Evolutionary conservation across 2,113 vertebrate genomes (phyloP).

Genomic region (Callospermophilus lateralis): DNA sequence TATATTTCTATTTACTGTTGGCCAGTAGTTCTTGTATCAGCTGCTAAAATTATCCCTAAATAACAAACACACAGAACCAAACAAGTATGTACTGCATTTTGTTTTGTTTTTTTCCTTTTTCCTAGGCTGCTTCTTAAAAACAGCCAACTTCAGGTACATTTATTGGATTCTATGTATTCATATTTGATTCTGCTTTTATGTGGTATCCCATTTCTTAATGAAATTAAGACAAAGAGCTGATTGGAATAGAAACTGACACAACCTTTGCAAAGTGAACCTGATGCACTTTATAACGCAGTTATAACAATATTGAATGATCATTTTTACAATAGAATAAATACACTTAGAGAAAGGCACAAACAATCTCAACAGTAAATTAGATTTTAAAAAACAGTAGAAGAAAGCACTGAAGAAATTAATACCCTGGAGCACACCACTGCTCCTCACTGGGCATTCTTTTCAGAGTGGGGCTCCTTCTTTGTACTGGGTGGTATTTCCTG

Average conservation of each 20-base stretch:
- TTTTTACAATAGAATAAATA: slow-evolving; percentile 84
- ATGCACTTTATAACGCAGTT: slow-evolving; percentile 79
- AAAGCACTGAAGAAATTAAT: slow-evolving; percentile 7
- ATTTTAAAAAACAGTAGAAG: slow-evolving; percentile 69
- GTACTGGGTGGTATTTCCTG: neutral
- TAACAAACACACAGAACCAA: neutral
- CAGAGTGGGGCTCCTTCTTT: neutral
- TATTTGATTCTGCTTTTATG: too few species aligned
- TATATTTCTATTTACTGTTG: neutral
- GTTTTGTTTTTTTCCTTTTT: neutral
- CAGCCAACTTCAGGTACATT: too few species aligned
- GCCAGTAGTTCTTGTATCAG: neutral
- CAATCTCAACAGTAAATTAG: slow-evolving; percentile 70
- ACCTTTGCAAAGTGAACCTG: slow-evolving; percentile 67
- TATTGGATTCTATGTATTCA: too few species aligned
- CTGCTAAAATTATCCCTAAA: neutral
- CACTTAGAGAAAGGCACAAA: slow-evolving; percentile 73
- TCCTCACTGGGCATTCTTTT: neutral
- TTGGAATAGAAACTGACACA: slow-evolving; percentile 70
- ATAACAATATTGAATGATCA: slow-evolving; percentile 81
- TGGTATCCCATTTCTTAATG: neutral
- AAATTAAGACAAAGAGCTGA: slow-evolving; percentile 7
- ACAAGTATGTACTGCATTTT: neutral
- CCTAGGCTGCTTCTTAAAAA: neutral
- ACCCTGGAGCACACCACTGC: neutral